These are phyloP conservation scores for Enteromius unitaeniatus DNA, from an alignment of 2,797 vertebrate species.

Conservation along the genomic window DNA sequence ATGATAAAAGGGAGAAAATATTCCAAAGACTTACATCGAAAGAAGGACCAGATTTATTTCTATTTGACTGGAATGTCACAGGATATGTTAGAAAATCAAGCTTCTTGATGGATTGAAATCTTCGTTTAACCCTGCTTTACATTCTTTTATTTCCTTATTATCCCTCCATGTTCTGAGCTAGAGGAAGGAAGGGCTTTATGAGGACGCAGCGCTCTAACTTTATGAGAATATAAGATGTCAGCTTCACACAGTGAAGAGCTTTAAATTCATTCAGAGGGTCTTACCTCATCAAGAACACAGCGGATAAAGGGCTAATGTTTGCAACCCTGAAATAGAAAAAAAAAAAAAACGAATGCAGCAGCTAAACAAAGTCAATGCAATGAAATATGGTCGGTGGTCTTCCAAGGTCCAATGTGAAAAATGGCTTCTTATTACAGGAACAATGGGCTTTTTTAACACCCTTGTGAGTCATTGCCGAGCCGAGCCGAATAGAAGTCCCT, in stretches of 20 bases:
- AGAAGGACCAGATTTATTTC: neutral
- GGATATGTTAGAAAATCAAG: neutral
- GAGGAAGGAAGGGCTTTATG: neutral
- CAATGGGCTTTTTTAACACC: slow-evolving; percentile 48
- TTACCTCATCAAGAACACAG: slow-evolving; percentile 43
- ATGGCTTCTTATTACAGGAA: slow-evolving; percentile 55
- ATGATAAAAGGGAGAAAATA: neutral
- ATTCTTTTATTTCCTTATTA: neutral
- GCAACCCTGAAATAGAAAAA: neutral
- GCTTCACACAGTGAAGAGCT: slow-evolving; percentile 31
- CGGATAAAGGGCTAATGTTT: neutral
- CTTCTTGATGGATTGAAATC: slow-evolving; percentile 9
- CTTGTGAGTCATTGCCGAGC: slow-evolving; percentile 21
- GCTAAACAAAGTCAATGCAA: slow-evolving; percentile 56
- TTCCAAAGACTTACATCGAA: neutral
- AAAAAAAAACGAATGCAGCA: slow-evolving; percentile 2
- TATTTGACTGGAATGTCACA: neutral
- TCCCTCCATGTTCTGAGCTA: too few relatives aligned
- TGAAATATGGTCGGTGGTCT: slow-evolving; percentile 52
- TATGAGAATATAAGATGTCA: slow-evolving; percentile 8
- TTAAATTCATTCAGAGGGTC: slow-evolving; percentile 56
- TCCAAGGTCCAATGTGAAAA: slow-evolving; percentile 38
- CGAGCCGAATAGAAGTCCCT: slow-evolving; percentile 6
- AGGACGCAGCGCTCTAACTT: neutral
- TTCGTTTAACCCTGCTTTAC: slow-evolving; percentile 35